These are phyloP conservation scores for Sebastes matsubarae DNA, from an alignment of 2,797 vertebrate genomes.

Conservation along the genomic window DNA sequence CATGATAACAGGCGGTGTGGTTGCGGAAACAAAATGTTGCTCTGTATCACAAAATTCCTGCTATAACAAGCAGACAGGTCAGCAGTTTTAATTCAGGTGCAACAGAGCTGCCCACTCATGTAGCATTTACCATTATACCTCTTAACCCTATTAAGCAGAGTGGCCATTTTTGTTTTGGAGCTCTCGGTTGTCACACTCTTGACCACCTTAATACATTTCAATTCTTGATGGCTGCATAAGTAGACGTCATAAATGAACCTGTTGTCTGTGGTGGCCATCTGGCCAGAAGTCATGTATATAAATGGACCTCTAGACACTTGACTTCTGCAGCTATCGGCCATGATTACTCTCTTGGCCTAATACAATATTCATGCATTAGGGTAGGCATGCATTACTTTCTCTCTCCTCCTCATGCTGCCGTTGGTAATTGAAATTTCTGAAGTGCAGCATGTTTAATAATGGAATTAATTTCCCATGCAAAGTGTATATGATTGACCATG, in stretches of 20 bases:
- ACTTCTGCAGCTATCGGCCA: constrained; percentile 70
- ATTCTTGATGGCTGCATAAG: constrained; percentile 73
- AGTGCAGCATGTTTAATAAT: constrained; percentile 87
- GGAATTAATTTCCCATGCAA: constrained; percentile 87
- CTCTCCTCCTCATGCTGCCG: constrained; percentile 68
- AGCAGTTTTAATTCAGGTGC: constrained; percentile 58
- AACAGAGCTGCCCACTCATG: constrained; percentile 26
- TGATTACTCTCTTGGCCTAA: constrained; percentile 79
- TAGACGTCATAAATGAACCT: constrained; percentile 71
- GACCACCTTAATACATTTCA: constrained; percentile 63
- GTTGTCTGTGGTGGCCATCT: constrained; percentile 79
- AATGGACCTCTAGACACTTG: constrained; percentile 78
- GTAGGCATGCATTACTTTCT: constrained; percentile 69
- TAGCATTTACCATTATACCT: constrained; percentile 37
- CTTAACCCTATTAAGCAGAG: constrained; percentile 62
- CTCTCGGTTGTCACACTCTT: constrained; percentile 49
- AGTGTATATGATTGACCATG: constrained; percentile 82
- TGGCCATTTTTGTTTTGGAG: constrained; percentile 62
- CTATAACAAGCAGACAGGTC: constrained; percentile 52
- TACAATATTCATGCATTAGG: constrained; percentile 83
- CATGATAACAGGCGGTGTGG: constrained; percentile 31
- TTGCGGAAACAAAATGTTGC: constrained; percentile 40
- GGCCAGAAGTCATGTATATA: constrained; percentile 77
- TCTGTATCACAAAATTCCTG: constrained; percentile 45
- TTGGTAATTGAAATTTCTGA: constrained; percentile 86